Evolutionary conservation across 2,113 vertebrate genomes (phyloP), one percentile per base, ranked within the genome.

Genomic region (Perca schrenkii): DNA sequence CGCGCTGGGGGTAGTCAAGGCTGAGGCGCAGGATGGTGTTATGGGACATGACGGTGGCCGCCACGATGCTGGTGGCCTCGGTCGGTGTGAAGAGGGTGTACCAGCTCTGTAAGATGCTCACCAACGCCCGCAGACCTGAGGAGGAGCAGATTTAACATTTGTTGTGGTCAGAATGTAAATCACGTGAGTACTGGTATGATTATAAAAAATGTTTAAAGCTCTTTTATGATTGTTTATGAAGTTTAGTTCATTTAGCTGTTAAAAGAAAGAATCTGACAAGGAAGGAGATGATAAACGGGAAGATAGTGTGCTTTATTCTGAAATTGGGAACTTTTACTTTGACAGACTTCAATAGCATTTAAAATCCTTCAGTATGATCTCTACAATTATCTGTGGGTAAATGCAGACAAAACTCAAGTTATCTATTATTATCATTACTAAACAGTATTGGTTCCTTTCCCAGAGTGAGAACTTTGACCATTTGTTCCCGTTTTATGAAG

Each of bases 61-160:
- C 98, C 74, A 99, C 98, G 0, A 99, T 99, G 93, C 97, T 99
- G 82, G 98, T 99, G 90, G 98, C 98, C 92, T 99, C 98, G 0
- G 98, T 99, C 0, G 98, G 98, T 0, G 98, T 99, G 95, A 99
- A 99, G 76, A 99, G 96, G 0, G 98, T 98, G 92, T 99, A 99
- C 98, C 98, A 99, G 94, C 97, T 98, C 94, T 99, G 98, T 82
- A 99, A 83, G 91, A 99, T 99, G 95, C 97, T 99, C 89, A 99
- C 97, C 81, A 99, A 91, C 4, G 98, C 98, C 68, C 97, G 96
- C 86, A 99, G 96, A 78, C 98, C 98, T 94, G 86, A 53, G 4
- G 1, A 2, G 21, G 79, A 36, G 63, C 40, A 22, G 79, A 64
- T 14, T 49, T 36, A 52, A 31, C 4, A 49, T 13, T 17, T n/a